These are phyloP conservation scores for Hydrotaea diabolus DNA, from an alignment of 2,888 invertebrate species.

Conservation along the genomic window DNA sequence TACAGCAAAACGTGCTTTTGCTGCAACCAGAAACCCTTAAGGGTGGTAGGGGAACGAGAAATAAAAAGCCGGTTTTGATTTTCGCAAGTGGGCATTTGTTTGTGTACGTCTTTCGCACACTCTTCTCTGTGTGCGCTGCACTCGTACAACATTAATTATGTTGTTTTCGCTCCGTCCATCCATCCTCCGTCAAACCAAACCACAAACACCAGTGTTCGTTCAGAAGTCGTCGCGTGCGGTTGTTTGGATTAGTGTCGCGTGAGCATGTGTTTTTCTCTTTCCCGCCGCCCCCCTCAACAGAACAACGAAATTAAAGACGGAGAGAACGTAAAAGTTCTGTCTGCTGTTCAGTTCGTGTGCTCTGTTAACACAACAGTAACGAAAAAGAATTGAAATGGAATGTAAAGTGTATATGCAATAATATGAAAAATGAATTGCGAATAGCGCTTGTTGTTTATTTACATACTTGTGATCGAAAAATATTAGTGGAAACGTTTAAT, in stretches of 20 bases:
- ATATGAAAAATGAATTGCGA: not conserved
- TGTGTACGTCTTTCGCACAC: not conserved
- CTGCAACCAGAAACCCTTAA: not conserved
- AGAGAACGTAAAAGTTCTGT: constrained; percentile 12
- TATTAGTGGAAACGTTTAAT: too few species aligned
- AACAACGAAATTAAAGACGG: not conserved
- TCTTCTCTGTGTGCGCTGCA: not conserved
- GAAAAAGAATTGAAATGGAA: not conserved
- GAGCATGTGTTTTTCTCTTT: constrained; percentile 48
- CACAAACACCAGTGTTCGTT: constrained; percentile 56
- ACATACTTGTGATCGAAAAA: not conserved
- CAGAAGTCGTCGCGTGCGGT: constrained; percentile 68
- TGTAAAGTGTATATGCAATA: not conserved
- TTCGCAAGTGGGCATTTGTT: not conserved
- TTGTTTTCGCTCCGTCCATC: constrained; percentile 10
- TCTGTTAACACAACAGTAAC: not conserved
- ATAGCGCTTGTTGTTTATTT: not conserved
- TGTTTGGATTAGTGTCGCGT: constrained; percentile 37
- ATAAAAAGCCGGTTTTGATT: not conserved
- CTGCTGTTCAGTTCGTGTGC: not conserved
- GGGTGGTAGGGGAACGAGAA: not conserved
- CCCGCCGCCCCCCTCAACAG: not conserved
- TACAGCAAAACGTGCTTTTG: not conserved
- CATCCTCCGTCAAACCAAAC: not conserved
- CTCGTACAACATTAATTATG: not conserved